Evolutionary conservation across 2,888 invertebrate genomes (phyloP), one percentile per base, ranked within the genome.

Genomic region (Troides aeacus): DNA sequence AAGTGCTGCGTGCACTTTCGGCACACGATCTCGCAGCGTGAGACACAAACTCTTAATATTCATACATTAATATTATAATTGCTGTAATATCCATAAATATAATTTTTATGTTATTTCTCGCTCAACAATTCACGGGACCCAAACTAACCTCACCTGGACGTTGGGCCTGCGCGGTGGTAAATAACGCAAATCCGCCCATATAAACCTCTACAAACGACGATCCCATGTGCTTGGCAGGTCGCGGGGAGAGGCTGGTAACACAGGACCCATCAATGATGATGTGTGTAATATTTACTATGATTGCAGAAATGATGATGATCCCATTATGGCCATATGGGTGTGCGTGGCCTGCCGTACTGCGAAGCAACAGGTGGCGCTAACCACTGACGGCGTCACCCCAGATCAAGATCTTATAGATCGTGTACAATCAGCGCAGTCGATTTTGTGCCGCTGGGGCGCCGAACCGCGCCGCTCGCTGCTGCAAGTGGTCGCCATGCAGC

Each of bases 311-410:
- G 81, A 84, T 17, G 79, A 87, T 71, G 89, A 90, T 60, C 76
- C 77, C 1, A 86, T 90, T 60, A 68, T 87, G 60, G 82, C 83
- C 0, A 75, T 86, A 18, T 91, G 90, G 90, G 83, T 89, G 56
- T 89, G 89, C 77, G 81, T 75, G 66, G 74, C 82, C 60, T 78
- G 81, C 17, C 85, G 89, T 64, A 65, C 74, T 1, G 78, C 77
- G 0, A 50, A 72, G 61, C 42, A 42, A 23, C 21, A 39, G 7
- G 7, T 39, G 39, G 42, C 23, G 12, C 36, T 4, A 17, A 53
- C 53, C 60, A 1, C 60, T 7, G n/a, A 23, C 42, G 63, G 70
- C 66, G 50, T 66, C 39, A 1, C 53, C n/a, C 53, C 53, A 53
- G 53, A 17, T 15, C 17, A 53, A 8, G 71, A 62, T 15, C 71